Base-by-base conservation (phyloP, 2,113 vertebrate species). In the Alaudala cheleensis region DNA sequence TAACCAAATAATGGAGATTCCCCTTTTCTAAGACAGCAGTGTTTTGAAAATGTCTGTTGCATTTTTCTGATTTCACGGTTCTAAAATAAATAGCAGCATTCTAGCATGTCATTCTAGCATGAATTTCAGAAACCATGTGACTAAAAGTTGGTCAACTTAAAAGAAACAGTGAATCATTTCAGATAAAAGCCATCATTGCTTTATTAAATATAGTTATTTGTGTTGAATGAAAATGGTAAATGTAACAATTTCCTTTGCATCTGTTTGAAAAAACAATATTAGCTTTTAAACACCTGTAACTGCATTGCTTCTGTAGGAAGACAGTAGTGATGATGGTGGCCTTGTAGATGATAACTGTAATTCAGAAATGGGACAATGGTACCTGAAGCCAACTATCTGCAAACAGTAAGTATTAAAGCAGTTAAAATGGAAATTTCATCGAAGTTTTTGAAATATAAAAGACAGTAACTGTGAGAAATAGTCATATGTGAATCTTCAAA, bases 251-350 rank as follows among this genome's bases (percentile, higher is more conserved):
- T 71, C 21, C 76, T 86, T 62, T 88, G 22, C 18, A 26, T 60
- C 29, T 37, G 33, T 82, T 70, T 72, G 37, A 51, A 72, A 69
- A 95, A 76, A 21, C 6, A 49, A 0, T 69, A 28, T 12, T 50
- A 60, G 29, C 37, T 90, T 72, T 54, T 94, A 78, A 96, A 83
- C 12, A 34, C 12, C 22, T 88, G 6, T 78, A 61, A 86, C 62
- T 6, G 3, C 60, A 53, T 69, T 96, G 66, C 88, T 88, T 96
- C 72, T 98, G 70, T 81, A 99, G 99, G 99, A 99, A 28, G 99
- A 99, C 96, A 99, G 98, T 96, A 99, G 99, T 49, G 99, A 99
- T 64, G 99, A 99, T 47, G 98, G 99, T 37, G 96, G 98, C 57
- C 98, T 99, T 92, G 96, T 97, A 5, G 99, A 99, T 50, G 99